These are phyloP conservation scores for Epinotia bilunana DNA, from an alignment of 2,888 invertebrate species.

Conservation along the genomic window DNA sequence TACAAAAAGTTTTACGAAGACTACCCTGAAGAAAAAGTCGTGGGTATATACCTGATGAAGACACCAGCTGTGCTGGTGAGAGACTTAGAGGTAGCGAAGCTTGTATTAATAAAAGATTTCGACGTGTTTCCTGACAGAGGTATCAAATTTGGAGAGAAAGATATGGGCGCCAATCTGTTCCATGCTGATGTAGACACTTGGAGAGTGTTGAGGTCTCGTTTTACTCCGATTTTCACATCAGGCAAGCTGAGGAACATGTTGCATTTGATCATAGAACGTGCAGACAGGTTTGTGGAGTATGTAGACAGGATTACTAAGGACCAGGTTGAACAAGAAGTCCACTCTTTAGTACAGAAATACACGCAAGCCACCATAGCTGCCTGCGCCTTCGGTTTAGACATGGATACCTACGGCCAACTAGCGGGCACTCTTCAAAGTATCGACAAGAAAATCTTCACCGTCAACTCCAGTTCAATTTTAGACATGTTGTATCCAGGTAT, in stretches of 20 bases:
- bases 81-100: conserved; percentile 12
- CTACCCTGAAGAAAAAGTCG: conserved; percentile 13
- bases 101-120: conserved; percentile 11
- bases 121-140: conserved; percentile 6
- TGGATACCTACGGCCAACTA: conserved; percentile 11
- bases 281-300: conserved; percentile 3
- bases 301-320: conserved; percentile 3
- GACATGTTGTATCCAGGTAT: conserved; percentile 27
- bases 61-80: conserved; percentile 3
- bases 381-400: conserved; percentile 14
- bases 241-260: conserved; percentile 19
- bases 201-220: conserved; percentile 2
- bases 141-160: conserved; percentile 11
- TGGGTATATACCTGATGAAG: conserved; percentile 22
- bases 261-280: conserved; percentile 10
- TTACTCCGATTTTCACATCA: conserved; percentile 14
- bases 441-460: conserved; percentile 15
- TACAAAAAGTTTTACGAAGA: conserved; percentile 20
- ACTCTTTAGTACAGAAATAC: conserved; percentile 10
- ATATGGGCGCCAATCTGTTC: conserved; percentile 19
- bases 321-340: conserved; percentile 1
- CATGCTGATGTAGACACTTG: conserved; percentile 14
- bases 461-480: conserved; percentile 9
- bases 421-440: not conserved
- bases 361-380: conserved; percentile 34